phyloP scores from a whole-genome alignment of 1,140 invertebrate genomes.

The Diorhabda elongata region DNA sequence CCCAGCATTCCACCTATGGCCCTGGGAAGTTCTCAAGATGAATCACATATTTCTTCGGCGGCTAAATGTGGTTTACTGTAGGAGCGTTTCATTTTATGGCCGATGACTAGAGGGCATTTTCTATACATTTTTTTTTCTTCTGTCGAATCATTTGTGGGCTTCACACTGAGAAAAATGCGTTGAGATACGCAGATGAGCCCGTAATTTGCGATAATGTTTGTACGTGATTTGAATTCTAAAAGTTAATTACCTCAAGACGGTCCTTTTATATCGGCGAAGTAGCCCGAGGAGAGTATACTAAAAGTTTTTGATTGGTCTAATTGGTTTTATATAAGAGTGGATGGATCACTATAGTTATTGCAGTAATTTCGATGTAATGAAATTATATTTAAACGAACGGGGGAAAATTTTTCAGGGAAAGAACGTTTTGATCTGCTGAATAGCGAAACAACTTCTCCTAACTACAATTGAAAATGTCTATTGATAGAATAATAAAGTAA shows the following conservation, averaged over 20 bases:
- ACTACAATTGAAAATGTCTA: no score
- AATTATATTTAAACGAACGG: no score
- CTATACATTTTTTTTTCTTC: background rate
- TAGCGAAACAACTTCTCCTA: no score
- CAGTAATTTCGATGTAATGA: no score
- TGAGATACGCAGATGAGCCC: background rate
- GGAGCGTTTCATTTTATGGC: constrained; percentile 1
- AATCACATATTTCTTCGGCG: background rate
- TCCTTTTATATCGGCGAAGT: background rate
- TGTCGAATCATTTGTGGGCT: background rate
- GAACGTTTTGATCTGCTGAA: no score
- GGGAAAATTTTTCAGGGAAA: no score
- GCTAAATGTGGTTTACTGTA: constrained; percentile 2
- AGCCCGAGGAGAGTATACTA: no score
- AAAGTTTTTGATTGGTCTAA: no score
- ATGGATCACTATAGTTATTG: no score
- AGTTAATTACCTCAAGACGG: background rate
- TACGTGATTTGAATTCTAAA: background rate
- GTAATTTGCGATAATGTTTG: background rate
- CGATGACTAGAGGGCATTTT: constrained; percentile 1
- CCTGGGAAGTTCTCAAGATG: constrained; percentile 1
- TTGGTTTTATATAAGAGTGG: no score
- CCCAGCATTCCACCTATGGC: constrained; percentile 1
- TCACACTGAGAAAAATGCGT: background rate
- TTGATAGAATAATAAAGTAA: no score